Percentiles rank a stretch among this genome's conserved stretches.
Evolutionary conservation across 2,888 invertebrate genomes (phyloP).

Genomic region (Drosophila multiciliata): DNA sequence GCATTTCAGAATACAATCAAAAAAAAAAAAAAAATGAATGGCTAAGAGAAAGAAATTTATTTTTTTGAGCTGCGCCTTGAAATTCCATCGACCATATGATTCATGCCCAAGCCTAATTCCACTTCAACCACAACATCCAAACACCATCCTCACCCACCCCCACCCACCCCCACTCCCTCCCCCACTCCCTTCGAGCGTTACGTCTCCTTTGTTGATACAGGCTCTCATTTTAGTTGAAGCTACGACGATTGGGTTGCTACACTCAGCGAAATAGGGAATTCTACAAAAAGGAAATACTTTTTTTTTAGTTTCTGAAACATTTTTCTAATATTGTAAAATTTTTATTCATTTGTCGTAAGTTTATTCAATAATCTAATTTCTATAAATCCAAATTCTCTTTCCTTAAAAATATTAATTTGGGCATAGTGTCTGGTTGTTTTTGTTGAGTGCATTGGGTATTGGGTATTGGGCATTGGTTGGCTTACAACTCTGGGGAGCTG

Average conservation of each 20-base stretch:
- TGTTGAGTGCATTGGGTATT: neutral
- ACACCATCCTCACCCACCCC: neutral
- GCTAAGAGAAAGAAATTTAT: conserved; percentile 21
- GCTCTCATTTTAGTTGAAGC: conserved; percentile 49
- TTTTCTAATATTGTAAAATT: neutral
- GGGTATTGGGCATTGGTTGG: neutral
- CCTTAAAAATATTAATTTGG: neutral
- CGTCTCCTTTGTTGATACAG: conserved; percentile 54
- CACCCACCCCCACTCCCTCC: too few relatives aligned
- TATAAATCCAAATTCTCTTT: neutral
- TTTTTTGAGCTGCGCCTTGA: conserved; percentile 57
- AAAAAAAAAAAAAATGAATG: conserved; percentile 10
- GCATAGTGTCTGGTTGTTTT: neutral
- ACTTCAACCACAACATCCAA: neutral
- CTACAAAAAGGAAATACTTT: neutral
- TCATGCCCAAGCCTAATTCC: conserved; percentile 18
- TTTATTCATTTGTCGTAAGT: neutral
- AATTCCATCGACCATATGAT: conserved; percentile 67
- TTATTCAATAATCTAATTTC: neutral
- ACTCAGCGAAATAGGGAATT: neutral
- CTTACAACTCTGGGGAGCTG: conserved; percentile 21
- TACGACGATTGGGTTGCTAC: conserved; percentile 1
- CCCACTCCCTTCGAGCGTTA: neutral
- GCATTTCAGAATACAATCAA: conserved; percentile 46
- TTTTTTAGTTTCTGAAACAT: neutral